Percentiles rank a stretch among this genome's conserved stretches.
Evolutionary conservation across 2,113 vertebrate genomes (phyloP).

Genomic region (Morphnarchus princeps): DNA sequence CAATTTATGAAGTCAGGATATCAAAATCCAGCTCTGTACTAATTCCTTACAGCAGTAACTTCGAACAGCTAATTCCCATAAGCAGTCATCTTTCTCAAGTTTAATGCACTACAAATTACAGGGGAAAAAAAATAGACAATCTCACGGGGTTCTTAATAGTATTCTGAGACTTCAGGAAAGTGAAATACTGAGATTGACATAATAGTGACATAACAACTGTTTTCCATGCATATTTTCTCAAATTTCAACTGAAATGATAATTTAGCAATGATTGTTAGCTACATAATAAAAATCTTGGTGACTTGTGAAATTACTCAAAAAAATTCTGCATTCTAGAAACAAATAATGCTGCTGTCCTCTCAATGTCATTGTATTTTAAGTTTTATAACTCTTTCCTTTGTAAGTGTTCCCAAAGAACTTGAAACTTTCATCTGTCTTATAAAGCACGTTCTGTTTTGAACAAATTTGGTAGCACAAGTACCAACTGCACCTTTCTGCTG

Average conservation of each 20-base stretch:
- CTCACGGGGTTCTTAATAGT: neutral
- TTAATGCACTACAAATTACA: neutral
- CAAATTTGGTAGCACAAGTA: neutral
- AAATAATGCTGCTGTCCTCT: neutral
- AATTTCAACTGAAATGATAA: neutral
- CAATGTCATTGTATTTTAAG: neutral
- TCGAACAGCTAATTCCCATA: neutral
- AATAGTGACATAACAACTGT: neutral
- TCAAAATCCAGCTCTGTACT: neutral
- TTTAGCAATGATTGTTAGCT: neutral
- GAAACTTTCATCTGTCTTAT: neutral
- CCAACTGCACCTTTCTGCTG: neutral
- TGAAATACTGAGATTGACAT: neutral
- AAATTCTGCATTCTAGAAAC: neutral
- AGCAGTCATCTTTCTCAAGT: neutral
- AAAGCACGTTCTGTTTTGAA: neutral
- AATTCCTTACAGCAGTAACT: neutral
- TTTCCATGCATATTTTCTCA: neutral
- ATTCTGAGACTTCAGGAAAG: neutral
- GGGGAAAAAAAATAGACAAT: neutral
- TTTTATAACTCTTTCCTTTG: neutral
- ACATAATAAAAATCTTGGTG: neutral
- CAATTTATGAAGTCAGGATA: neutral
- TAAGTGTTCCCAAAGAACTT: neutral
- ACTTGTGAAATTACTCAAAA: neutral